Evolutionary conservation across 2,113 vertebrate genomes (phyloP), one percentile per base, ranked within the genome.

Genomic region (Ivindomyrus marchei): DNA sequence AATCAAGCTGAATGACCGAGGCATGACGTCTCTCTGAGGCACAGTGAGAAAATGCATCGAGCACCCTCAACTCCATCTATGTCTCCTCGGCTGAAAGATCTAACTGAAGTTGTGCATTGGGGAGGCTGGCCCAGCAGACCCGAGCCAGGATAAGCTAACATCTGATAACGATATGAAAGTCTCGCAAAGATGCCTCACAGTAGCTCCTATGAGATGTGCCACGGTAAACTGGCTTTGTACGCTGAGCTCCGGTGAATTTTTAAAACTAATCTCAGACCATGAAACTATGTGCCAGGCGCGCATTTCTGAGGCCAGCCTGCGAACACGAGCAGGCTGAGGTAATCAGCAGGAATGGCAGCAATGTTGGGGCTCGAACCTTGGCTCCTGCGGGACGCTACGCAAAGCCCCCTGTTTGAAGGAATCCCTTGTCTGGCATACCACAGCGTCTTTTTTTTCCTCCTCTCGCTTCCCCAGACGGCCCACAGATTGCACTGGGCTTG

Each of bases 221-320:
- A 10, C 11, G 17, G 89, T 24, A 42, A 84, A 89, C 42, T 62
- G 53, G 31, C 52, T 66, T 62, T 2, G 31, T 47, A 83, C 77
- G 89, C 19, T 90, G 36, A 90, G 92, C 93, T 92, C 93, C 93
- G 90, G 92, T 90, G 94, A 92, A 93, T 93, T 93, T 89, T 66
- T 84, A 27, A 89, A 27, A 39, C 94, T 95, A 94, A 95, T 95
- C 93, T 93, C 93, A 91, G 92, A 92, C 88, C 90, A 91, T 90
- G 88, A 91, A 91, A 92, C 92, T 91, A 94, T 93, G 93, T 90
- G 93, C 93, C 92, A 88, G 8, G 91, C 94, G 90, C 74, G 89
- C 91, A 89, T 89, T 88, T 89, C 70, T 77, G 88, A 88, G 90
- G 89, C 91, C 91, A 90, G 90, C 85, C 88, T 66, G 90, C 88